Conservation (phyloP, 1,140 invertebrate genomes). For the Scaptomyza graminum region DNA sequence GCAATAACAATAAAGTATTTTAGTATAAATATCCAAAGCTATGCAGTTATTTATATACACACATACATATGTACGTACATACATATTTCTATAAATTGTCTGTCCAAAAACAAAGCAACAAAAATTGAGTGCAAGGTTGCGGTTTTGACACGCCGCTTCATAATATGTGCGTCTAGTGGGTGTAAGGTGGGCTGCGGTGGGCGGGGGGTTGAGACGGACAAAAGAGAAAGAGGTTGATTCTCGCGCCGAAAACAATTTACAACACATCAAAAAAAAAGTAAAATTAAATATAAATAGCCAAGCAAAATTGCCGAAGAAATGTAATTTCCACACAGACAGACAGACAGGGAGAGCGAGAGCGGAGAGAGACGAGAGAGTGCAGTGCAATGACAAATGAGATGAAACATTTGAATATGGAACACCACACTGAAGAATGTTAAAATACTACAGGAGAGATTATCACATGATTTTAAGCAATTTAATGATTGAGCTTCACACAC, state of each 20-base stretch:
- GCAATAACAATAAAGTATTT: neutral
- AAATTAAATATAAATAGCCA: slow-evolving; percentile 66
- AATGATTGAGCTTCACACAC: slow-evolving; percentile 39
- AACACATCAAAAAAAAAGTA: slow-evolving; percentile 2
- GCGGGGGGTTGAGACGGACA: slow-evolving; percentile 8
- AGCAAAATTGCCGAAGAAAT: slow-evolving; percentile 42
- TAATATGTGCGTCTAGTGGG: slow-evolving; percentile 9
- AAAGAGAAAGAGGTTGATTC: slow-evolving; percentile 1
- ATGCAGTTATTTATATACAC: slow-evolving; percentile 42
- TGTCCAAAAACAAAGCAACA: slow-evolving; percentile 17
- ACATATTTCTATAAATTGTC: slow-evolving; percentile 70
- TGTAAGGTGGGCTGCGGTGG: no score
- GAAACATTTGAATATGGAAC: slow-evolving; percentile 18
- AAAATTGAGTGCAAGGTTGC: slow-evolving; percentile 73
- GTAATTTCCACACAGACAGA: slow-evolving; percentile 38
- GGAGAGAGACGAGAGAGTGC: neutral
- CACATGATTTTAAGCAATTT: slow-evolving; percentile 32
- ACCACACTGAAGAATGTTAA: slow-evolving; percentile 1
- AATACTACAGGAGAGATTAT: slow-evolving; percentile 14
- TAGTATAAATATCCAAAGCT: slow-evolving; percentile 6
- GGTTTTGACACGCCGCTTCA: slow-evolving; percentile 70
- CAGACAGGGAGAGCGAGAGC: slow-evolving; percentile 11
- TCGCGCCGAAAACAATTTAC: slow-evolving; percentile 50
- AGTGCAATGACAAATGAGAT: slow-evolving; percentile 11
- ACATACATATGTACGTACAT: no score